Conservation (phyloP, 2,888 invertebrate species). For the Cremastobaeus sp. region DNA sequence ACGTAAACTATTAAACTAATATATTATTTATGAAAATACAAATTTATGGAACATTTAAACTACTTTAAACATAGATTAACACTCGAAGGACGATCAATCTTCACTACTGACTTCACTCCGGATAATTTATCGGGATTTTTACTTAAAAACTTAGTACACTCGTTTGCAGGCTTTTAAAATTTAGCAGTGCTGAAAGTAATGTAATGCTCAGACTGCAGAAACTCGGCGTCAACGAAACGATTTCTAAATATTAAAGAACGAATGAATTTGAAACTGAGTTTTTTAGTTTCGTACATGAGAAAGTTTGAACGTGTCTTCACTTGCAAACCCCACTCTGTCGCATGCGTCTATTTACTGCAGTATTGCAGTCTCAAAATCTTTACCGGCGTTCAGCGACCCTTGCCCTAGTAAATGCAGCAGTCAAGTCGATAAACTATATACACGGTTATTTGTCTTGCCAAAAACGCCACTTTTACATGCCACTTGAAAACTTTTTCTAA, state of each 20-base stretch:
- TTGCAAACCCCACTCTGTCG: conserved; percentile 51
- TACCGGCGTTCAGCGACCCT: conserved; percentile 79
- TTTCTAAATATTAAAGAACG: not conserved
- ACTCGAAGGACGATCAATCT: no score
- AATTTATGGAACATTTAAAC: no score
- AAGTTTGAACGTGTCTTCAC: conserved; percentile 30
- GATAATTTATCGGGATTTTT: no score
- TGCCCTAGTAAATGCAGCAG: conserved; percentile 76
- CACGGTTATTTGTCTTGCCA: conserved; percentile 36
- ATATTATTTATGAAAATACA: no score
- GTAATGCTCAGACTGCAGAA: no score
- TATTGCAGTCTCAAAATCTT: conserved; percentile 77
- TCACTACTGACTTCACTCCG: no score
- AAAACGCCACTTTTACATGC: conserved; percentile 33
- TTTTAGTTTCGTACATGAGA: conserved; percentile 7
- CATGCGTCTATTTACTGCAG: conserved; percentile 64
- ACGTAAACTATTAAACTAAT: no score
- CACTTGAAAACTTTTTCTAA: conserved; percentile 15
- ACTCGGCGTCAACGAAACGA: conserved; percentile 1
- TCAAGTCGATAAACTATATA: conserved; percentile 47
- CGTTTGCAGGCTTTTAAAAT: no score
- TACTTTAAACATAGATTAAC: no score
- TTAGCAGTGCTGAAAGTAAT: no score
- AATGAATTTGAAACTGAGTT: not conserved
- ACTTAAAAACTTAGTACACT: no score